Evolutionary conservation across 2,797 vertebrate genomes (phyloP).

Genomic region (Cheirogaleus major): DNA sequence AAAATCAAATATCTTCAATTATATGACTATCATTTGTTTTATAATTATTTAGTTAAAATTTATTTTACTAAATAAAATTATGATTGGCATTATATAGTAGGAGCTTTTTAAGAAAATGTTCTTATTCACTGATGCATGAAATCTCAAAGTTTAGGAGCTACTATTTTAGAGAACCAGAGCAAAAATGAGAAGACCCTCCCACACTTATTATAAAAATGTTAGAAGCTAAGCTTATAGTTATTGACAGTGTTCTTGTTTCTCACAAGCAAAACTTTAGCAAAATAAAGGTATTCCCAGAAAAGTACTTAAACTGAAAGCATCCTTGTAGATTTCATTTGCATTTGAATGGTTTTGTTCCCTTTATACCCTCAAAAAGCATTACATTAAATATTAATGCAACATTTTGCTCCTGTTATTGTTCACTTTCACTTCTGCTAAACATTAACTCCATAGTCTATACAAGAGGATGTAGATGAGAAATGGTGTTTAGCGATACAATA

Average conservation of each 20-base stretch:
- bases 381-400: constrained; percentile 82
- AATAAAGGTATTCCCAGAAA: constrained; percentile 63
- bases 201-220: neutral
- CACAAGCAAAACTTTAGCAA: constrained; percentile 31
- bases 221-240: constrained; percentile 21
- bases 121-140: neutral
- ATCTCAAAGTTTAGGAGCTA: neutral
- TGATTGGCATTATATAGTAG: neutral
- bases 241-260: constrained; percentile 45
- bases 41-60: neutral
- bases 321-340: constrained; percentile 79
- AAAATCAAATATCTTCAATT: neutral
- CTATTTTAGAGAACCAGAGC: neutral
- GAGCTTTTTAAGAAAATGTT: neutral
- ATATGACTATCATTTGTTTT: neutral
- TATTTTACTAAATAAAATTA: constrained; percentile 10
- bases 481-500: constrained; percentile 46
- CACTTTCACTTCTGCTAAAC: constrained; percentile 70
- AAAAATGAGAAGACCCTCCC: neutral
- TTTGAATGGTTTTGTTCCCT: constrained; percentile 80
- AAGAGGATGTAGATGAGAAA: constrained; percentile 59
- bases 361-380: constrained; percentile 70
- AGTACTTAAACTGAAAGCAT: constrained; percentile 58
- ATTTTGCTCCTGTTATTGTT: constrained; percentile 80
- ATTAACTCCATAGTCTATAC: constrained; percentile 66